phyloP scores from a whole-genome alignment of 2,113 vertebrate species.

The Notothenia rossii region DNA sequence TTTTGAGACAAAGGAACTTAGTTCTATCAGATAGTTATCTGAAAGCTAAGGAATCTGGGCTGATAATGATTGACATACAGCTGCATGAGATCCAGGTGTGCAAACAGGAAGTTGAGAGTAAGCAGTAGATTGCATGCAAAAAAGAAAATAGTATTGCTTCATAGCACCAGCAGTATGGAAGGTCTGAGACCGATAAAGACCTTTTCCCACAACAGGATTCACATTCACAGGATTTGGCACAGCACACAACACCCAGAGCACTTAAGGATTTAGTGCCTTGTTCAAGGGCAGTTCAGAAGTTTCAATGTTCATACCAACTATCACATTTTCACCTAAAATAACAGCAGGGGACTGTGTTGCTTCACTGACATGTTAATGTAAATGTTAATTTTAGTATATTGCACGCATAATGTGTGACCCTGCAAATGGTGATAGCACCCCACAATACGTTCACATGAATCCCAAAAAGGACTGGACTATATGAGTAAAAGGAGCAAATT shows the following conservation, averaged over 20 bases:
- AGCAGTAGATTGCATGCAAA: constrained; percentile 41
- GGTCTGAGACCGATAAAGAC: constrained; percentile 11
- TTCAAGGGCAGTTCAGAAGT: constrained; percentile 38
- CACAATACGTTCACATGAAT: neutral
- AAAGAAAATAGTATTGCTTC: constrained; percentile 38
- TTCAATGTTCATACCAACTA: constrained; percentile 46
- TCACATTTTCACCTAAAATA: constrained; percentile 16
- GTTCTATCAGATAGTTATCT: constrained; percentile 38
- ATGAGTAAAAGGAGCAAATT: neutral
- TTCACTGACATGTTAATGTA: constrained; percentile 32
- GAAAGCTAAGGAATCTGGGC: constrained; percentile 51
- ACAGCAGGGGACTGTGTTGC: constrained; percentile 18
- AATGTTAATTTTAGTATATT: constrained; percentile 20
- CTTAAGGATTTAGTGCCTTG: constrained; percentile 34
- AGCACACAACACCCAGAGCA: constrained; percentile 46
- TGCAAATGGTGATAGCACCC: constrained; percentile 4
- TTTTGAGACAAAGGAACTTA: constrained; percentile 52
- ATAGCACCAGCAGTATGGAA: constrained; percentile 17
- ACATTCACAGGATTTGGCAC: constrained; percentile 18
- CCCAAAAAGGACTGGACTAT: neutral
- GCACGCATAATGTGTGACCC: constrained; percentile 2
- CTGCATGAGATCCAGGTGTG: constrained; percentile 63
- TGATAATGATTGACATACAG: constrained; percentile 36
- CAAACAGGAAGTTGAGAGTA: constrained; percentile 52
- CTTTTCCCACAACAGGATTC: constrained; percentile 13